Percentiles rank a stretch among this genome's conserved stretches.
These are phyloP conservation scores for Teleopsis dalmanni DNA, from an alignment of 1,140 invertebrate genomes.

Conservation along the genomic window DNA sequence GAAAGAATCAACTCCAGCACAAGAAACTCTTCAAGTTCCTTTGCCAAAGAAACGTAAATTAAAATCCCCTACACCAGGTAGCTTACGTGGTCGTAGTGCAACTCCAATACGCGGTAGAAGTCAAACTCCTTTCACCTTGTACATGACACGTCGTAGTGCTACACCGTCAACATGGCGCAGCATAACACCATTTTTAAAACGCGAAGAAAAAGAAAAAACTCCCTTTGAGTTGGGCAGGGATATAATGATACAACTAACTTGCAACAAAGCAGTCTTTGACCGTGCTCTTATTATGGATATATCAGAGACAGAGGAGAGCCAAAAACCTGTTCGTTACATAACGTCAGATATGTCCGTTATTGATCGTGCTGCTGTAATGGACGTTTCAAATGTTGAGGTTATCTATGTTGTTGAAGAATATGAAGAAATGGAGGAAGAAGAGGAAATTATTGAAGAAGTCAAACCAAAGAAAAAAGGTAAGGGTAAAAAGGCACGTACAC, in stretches of 20 bases:
- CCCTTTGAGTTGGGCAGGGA: slow-evolving; percentile 40
- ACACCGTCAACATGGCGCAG: slow-evolving; percentile 42
- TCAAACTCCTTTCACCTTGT: slow-evolving; percentile 38
- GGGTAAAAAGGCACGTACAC: slow-evolving; percentile 24
- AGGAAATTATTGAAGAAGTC: slow-evolving; percentile 31
- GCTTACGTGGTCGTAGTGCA: slow-evolving; percentile 38
- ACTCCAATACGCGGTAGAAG: slow-evolving; percentile 40
- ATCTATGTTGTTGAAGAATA: slow-evolving; percentile 43
- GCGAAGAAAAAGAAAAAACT: slow-evolving; percentile 43
- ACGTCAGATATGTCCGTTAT: slow-evolving; percentile 42
- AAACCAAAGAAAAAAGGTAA: slow-evolving; percentile 40
- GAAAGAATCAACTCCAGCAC: slow-evolving; percentile 28
- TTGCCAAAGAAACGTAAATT: slow-evolving; percentile 36
- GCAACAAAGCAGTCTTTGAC: slow-evolving; percentile 42
- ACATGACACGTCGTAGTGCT: slow-evolving; percentile 38
- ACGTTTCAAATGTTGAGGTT: slow-evolving; percentile 44
- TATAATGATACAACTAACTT: slow-evolving; percentile 36
- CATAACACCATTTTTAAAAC: slow-evolving; percentile 41
- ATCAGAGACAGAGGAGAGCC: slow-evolving; percentile 31
- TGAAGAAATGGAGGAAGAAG: slow-evolving; percentile 34
- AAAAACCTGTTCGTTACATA: slow-evolving; percentile 43
- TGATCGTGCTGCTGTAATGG: slow-evolving; percentile 44
- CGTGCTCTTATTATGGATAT: slow-evolving; percentile 44
- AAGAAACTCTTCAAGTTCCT: slow-evolving; percentile 35
- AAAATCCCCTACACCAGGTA: slow-evolving; percentile 40